Evolutionary conservation across 1,140 invertebrate genomes (phyloP), one percentile per base, ranked within the genome.

Genomic region (Hestina assimilis): DNA sequence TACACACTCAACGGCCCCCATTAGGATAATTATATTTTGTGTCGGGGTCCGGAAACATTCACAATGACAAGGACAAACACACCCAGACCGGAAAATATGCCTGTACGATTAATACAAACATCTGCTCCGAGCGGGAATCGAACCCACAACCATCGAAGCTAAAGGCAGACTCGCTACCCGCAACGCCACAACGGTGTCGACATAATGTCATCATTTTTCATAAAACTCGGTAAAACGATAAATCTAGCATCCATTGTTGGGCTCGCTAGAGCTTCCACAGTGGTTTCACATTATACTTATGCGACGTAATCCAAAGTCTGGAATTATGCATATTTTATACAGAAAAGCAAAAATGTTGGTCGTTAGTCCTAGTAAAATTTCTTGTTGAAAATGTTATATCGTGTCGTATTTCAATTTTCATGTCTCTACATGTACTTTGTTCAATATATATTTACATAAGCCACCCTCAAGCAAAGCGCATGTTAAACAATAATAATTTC

Each of bases 401-500:
- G 0, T n/a, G 8, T 2, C 3, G 24, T 28, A 9, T 28, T 28
- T 28, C n/a, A n/a, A n/a, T n/a, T n/a, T 8, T 19, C 33, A 17
- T 4, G 33, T 19, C n/a, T 19, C n/a, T n/a, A 19, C 7, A 38
- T 19, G 15, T 8, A 38, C 19, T 8, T 38, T 19, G 7, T 4
- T 17, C 8, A 31, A 19, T 17, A 38, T 19, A 31, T 50, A 57
- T 65, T 61, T 43, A 65, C 48, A 59, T 64, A 47, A 29, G 59
- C 47, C 52, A 50, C 26, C 47, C 62, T n/a, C 31, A 40, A 35
- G 43, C 50, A 40, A 31, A 45, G 70, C 43, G 38, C 46, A 58
- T 58, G 64, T 69, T 72, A 67, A 80, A 78, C 79, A 79, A 79
- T 81, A 70, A 79, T 79, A 79, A 85, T 79, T 80, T 76, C 67